These are phyloP conservation scores for Portevinia maculata DNA, from an alignment of 2,888 invertebrate species.

Conservation along the genomic window DNA sequence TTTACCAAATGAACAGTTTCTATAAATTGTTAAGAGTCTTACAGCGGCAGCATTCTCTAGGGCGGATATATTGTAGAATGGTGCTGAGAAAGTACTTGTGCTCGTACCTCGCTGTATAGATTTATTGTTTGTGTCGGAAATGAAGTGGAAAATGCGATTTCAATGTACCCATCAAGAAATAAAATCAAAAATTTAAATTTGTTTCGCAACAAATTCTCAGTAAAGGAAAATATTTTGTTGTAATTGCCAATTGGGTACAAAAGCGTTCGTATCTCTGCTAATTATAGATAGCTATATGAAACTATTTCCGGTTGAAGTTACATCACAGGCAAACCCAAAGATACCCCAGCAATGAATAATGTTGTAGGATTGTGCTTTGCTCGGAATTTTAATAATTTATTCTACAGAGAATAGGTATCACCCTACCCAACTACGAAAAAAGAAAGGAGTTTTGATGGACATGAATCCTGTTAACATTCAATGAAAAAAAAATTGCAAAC, in stretches of 20 bases:
- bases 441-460: not conserved
- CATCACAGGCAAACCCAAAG: too few relatives aligned
- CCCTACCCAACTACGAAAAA: too few relatives aligned
- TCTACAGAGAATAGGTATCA: too few relatives aligned
- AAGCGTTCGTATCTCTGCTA: not conserved
- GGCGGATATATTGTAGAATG: not conserved
- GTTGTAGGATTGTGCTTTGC: not conserved
- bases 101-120: not conserved
- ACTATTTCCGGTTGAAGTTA: not conserved
- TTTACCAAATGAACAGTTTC: conserved; percentile 50
- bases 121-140: conserved; percentile 34
- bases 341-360: too few relatives aligned
- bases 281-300: conserved; percentile 28
- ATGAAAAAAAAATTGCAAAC: conserved; percentile 15
- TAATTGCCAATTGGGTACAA: not conserved
- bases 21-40: conserved; percentile 36
- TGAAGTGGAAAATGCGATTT: conserved; percentile 53
- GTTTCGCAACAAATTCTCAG: not conserved
- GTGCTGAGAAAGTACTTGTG: not conserved
- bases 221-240: not conserved
- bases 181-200: conserved; percentile 42
- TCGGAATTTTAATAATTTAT: not conserved
- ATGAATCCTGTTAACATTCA: conserved; percentile 22
- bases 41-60: conserved; percentile 1
- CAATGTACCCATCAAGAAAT: conserved; percentile 23